Conservation (phyloP, 2,888 invertebrate species). For the Drosophila maculinotata region DNA sequence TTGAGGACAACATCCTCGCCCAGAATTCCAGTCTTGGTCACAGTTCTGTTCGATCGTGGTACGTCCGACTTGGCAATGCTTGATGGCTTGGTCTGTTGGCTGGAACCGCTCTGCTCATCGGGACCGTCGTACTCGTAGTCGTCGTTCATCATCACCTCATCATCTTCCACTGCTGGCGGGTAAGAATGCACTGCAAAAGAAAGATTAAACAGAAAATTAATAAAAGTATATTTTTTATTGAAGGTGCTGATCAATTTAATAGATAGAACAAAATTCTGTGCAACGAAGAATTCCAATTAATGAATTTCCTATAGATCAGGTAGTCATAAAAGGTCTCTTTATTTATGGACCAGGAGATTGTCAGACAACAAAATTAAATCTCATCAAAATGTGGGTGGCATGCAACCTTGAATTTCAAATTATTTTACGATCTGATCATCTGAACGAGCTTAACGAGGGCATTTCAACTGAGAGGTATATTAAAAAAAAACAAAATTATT, state of each 20-base stretch:
- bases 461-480: conserved; percentile 13
- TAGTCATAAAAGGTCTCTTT: neutral
- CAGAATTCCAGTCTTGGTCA: conserved; percentile 41
- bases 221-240: neutral
- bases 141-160: conserved; percentile 48
- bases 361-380: neutral
- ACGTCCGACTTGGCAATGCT: neutral
- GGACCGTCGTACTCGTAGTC: conserved; percentile 53
- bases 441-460: conserved; percentile 38
- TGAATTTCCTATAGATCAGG: neutral
- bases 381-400: neutral
- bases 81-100: conserved; percentile 49
- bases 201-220: conserved; percentile 1
- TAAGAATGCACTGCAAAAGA: conserved; percentile 35
- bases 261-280: neutral
- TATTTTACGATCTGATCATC: conserved; percentile 40
- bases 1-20: conserved; percentile 58
- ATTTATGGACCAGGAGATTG: neutral
- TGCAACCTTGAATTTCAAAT: conserved; percentile 42
- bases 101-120: conserved; percentile 47
- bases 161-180: conserved; percentile 15
- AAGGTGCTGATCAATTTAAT: neutral
- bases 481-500: conserved; percentile 14
- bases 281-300: neutral
- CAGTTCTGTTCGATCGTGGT: conserved; percentile 14